Base-by-base conservation (phyloP, 2,113 vertebrate genomes). In the Rhabdomys dilectus region DNA sequence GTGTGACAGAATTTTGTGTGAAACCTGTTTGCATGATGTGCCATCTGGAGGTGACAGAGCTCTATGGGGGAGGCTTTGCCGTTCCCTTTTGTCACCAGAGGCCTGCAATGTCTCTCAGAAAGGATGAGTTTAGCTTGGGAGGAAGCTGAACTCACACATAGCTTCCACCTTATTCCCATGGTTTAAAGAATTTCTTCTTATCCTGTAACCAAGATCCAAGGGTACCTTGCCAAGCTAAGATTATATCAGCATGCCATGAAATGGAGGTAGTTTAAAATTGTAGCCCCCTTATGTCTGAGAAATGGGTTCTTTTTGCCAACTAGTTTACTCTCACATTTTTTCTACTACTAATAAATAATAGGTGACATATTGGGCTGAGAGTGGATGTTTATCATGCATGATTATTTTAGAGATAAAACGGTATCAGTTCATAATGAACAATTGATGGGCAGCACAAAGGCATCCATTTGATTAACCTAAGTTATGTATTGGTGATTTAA, bases 381-480 rank as follows among this genome's bases (percentile, higher is more conserved):
- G 31, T 80, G 48, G 42, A 5, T 80, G 39, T 89, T 94, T 95
- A 84, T 82, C 26, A 58, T 72, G 89, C 62, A 36, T 78, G 10
- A 21, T 70, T 72, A 64, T 88, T 95, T 93, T 73, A 34, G n/a
- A 93, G 60, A 70, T 93, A 24, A 70, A 91, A 84, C 87, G 78
- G 12, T 64, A 91, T 89, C 53, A 51, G 87, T 87, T 89, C 56
- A 78, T 64, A 88, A 29, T 66, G 48, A 96, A 53, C 19, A 73
- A 85, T 60, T 78, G 62, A 88, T 80, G 75, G 88, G 24, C 26
- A 73, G 82, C 76, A 31, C 48, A 88, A 91, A 85, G 86, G 64
- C 12, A 56, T 56, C 26, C 60, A 48, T 77, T 76, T 95, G 86
- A 96, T 97, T 86, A 93, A 77, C 66, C 75, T 45, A 78, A 93